These are phyloP conservation scores for Lathronympha strigana DNA, from an alignment of 2,888 invertebrate genomes.

Conservation along the genomic window DNA sequence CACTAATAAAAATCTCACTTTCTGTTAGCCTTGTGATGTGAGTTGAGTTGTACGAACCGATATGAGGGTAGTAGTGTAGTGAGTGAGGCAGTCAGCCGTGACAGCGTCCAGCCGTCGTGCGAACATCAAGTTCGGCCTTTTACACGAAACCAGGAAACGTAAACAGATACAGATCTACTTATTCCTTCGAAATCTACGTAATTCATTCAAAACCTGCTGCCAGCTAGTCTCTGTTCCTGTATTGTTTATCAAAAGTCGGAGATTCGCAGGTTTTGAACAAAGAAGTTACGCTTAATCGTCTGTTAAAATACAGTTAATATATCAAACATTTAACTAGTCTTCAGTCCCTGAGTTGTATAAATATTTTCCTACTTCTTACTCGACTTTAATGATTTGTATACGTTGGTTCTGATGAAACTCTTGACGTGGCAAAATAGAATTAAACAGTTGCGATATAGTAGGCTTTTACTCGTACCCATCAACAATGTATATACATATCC, in stretches of 20 bases:
- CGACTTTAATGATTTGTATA: constrained; percentile 84
- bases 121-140: constrained; percentile 69
- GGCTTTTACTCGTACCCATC: constrained; percentile 82
- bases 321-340: constrained; percentile 84
- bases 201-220: constrained; percentile 81
- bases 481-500: constrained; percentile 84
- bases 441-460: constrained; percentile 84
- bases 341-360: constrained; percentile 84
- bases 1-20: constrained; percentile 69
- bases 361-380: constrained; percentile 84
- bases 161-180: constrained; percentile 67
- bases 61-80: constrained; percentile 41
- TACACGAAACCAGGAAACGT: constrained; percentile 52
- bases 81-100: constrained; percentile 64
- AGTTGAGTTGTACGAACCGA: constrained; percentile 49
- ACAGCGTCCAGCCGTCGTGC: constrained; percentile 51
- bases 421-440: constrained; percentile 84
- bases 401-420: constrained; percentile 84
- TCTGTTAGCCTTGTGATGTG: constrained; percentile 60
- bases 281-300: constrained; percentile 77
- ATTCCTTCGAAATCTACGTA: constrained; percentile 74
- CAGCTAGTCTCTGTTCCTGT: constrained; percentile 77
- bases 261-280: constrained; percentile 80
- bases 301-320: constrained; percentile 83
- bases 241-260: constrained; percentile 68